Conservation (phyloP, 2,113 vertebrate species). For the Thomomys bottae region DNA sequence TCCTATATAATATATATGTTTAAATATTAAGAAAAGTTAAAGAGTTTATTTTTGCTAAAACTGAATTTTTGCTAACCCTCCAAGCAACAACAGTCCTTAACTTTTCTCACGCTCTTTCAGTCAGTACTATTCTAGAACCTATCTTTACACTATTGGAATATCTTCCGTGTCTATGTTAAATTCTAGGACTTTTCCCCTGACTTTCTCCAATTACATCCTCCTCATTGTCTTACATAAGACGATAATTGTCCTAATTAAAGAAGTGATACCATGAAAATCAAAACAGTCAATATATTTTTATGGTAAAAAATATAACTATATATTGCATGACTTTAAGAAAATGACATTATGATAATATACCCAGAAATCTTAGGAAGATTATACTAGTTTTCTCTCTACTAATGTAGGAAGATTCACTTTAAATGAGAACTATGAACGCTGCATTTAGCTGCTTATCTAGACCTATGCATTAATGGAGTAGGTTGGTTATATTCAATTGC, state of each 20-base stretch:
- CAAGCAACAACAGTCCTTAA: background rate
- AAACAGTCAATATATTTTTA: background rate
- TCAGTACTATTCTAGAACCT: background rate
- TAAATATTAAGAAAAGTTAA: too few relatives aligned
- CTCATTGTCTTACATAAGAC: background rate
- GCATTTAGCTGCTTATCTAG: background rate
- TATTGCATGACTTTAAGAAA: background rate
- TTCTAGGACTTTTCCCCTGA: background rate
- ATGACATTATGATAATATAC: background rate
- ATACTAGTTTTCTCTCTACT: background rate
- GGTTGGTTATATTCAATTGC: too few relatives aligned
- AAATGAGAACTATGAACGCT: background rate
- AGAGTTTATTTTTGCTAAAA: too few relatives aligned
- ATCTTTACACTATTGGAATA: background rate
- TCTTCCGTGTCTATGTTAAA: background rate
- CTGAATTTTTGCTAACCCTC: too few relatives aligned
- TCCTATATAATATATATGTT: too few relatives aligned
- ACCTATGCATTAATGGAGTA: background rate
- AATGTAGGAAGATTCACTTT: background rate
- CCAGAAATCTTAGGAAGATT: background rate
- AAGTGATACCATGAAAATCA: background rate
- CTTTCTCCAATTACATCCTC: background rate
- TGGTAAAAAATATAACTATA: background rate
- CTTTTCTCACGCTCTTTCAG: background rate
- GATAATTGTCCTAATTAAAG: background rate